A percentile compares a stretch with the other conserved stretches of the same genome.
Conservation (phyloP, 2,797 vertebrate species). For the Falco rusticolus region DNA sequence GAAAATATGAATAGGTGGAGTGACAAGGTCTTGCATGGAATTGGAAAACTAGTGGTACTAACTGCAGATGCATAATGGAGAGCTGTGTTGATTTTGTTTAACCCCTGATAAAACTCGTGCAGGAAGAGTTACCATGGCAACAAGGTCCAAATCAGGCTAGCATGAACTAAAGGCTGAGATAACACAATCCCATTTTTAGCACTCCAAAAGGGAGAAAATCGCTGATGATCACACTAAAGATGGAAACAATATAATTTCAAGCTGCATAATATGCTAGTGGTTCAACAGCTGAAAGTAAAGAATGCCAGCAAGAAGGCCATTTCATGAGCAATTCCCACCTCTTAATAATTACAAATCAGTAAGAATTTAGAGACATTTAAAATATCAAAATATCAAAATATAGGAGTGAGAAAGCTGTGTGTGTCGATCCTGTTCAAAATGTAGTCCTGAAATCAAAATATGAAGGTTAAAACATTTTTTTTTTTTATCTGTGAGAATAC, state of each 20-base stretch:
- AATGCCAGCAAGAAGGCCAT: background rate
- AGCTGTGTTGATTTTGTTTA: conserved; percentile 44
- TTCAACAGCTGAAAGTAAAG: background rate
- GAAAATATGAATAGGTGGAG: background rate
- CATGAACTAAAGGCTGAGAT: conserved; percentile 53
- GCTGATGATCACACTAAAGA: conserved; percentile 11
- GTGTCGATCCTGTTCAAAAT: background rate
- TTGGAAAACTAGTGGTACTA: background rate
- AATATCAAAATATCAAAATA: background rate
- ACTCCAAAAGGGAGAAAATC: conserved; percentile 17
- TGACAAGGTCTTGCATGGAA: background rate
- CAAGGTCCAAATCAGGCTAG: conserved; percentile 54
- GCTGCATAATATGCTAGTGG: background rate
- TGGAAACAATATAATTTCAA: conserved; percentile 10
- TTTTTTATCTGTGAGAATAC: background rate
- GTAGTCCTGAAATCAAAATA: background rate
- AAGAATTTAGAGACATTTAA: background rate
- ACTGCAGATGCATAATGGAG: background rate
- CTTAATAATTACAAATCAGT: background rate
- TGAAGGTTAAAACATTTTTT: background rate
- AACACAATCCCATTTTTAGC: conserved; percentile 57
- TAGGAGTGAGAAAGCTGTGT: background rate
- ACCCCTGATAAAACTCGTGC: conserved; percentile 31
- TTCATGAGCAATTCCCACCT: background rate
- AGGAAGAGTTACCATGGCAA: conserved; percentile 68